Base-by-base conservation (phyloP, 2,797 vertebrate genomes). In the Sarcoramphus papa region DNA sequence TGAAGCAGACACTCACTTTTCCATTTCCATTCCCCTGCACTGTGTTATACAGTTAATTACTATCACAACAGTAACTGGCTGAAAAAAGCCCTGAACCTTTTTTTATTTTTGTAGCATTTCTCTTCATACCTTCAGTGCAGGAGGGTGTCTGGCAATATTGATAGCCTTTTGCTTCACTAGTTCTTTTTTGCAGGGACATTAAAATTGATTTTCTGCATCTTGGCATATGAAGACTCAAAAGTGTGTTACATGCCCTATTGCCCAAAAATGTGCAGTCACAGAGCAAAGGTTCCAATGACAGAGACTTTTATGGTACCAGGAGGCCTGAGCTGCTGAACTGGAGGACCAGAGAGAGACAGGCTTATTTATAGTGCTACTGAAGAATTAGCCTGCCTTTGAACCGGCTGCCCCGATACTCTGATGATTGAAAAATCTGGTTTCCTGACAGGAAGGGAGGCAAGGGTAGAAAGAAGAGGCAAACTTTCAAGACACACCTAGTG, bases 181-280 rank as follows among this genome's bases (percentile, higher is more conserved):
- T 33, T 67, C 85, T 57, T 73, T 80, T 94, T 83, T 64, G 51
- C 64, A 50, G 80, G 93, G 76, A 94, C 88, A 85, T 92, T 93
- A 95, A 88, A 79, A 97, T 95, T 95, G 85, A 97, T 96, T 97
- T 97, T 81, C 75, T 87, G 77, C 86, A 93, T 93, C 91, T 95
- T 96, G 76, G 57, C 89, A 89, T 35, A 50, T 56, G 81, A 95
- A 93, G 94, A 76, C 88, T 85, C 74, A 51, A 82, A 94, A 92
- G 47, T 57, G 43, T 87, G 68, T 76, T 93, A 90, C 81, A 77
- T 93, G 88, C 90, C 70, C 92, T 92, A 59, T 74, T 86, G 92
- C 76, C 70, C 94, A 82, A 79, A 95, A 95, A 70, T 69, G 76
- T 51, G 50, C 43, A 77, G 48, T 72, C 82, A 54, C 35, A 82